Percentiles rank a stretch among this genome's conserved stretches.
Conservation (phyloP, 2,797 vertebrate genomes). For the Acanthurus lineatus region DNA sequence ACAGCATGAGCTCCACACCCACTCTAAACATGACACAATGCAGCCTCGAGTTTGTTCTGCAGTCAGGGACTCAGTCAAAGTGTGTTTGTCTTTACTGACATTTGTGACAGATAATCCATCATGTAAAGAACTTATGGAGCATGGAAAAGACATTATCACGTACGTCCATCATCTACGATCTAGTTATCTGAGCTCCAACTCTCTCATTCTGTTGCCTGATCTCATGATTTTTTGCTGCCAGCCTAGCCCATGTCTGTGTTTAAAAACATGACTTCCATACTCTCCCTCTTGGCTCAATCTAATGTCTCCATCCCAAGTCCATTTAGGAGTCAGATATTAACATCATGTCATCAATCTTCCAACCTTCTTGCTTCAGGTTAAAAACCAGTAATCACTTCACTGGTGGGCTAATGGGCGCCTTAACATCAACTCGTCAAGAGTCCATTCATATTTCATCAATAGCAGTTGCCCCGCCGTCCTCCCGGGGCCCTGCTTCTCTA, state of each 20-base stretch:
- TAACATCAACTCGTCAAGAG: constrained; percentile 56
- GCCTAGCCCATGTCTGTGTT: constrained; percentile 13
- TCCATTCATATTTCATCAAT: constrained; percentile 84
- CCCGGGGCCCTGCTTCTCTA: not conserved
- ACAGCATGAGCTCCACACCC: constrained; percentile 35
- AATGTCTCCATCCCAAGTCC: constrained; percentile 47
- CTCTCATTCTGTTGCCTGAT: not conserved
- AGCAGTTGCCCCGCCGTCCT: constrained; percentile 43
- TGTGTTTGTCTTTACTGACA: constrained; percentile 35
- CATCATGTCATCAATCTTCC: constrained; percentile 59
- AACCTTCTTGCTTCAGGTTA: constrained; percentile 61
- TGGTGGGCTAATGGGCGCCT: constrained; percentile 64
- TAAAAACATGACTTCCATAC: constrained; percentile 27
- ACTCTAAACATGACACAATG: constrained; percentile 51
- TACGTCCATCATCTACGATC: constrained; percentile 23
- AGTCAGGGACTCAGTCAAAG: constrained; percentile 35
- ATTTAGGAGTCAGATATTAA: constrained; percentile 68
- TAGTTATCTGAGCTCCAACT: constrained; percentile 6
- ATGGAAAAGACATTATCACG: constrained; percentile 9
- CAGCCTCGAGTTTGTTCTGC: constrained; percentile 39
- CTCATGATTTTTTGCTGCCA: constrained; percentile 28
- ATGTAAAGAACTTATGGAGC: not conserved
- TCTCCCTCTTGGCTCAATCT: constrained; percentile 19
- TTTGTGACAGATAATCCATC: constrained; percentile 33
- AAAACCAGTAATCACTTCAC: constrained; percentile 72